Evolutionary conservation across 2,113 vertebrate genomes (phyloP).

Genomic region (Ceyx cyanopectus): DNA sequence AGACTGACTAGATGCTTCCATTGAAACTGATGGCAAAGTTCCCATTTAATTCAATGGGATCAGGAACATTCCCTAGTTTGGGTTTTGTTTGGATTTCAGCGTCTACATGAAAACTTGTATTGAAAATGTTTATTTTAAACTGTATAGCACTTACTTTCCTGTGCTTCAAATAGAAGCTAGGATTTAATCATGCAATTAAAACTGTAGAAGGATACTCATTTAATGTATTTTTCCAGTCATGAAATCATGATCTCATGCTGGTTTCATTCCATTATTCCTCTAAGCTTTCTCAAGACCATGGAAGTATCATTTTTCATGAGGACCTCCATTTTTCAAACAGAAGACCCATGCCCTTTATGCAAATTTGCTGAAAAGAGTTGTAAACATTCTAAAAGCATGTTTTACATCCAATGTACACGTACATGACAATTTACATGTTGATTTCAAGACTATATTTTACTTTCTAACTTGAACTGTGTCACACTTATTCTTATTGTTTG

Average conservation of each 20-base stretch:
- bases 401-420: not conserved
- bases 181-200: constrained; percentile 51
- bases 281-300: not conserved
- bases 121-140: constrained; percentile 57
- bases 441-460: not conserved
- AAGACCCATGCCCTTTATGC: not conserved
- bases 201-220: constrained; percentile 36
- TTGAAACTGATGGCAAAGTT: constrained; percentile 34
- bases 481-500: not conserved
- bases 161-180: constrained; percentile 47
- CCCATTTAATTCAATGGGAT: constrained; percentile 64
- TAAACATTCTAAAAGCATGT: not conserved
- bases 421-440: not conserved
- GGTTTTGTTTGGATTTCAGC: constrained; percentile 64
- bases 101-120: constrained; percentile 39
- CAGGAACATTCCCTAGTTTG: constrained; percentile 57
- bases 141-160: constrained; percentile 39
- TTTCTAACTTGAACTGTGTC: not conserved
- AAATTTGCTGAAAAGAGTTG: constrained; percentile 4
- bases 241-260: constrained; percentile 48
- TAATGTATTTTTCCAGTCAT: constrained; percentile 57
- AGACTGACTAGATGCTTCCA: not conserved
- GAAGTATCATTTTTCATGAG: constrained; percentile 10
- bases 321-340: constrained; percentile 19
- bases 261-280: constrained; percentile 29